These are phyloP conservation scores for Galaxias olidus DNA, from an alignment of 2,797 vertebrate genomes.

Conservation along the genomic window DNA sequence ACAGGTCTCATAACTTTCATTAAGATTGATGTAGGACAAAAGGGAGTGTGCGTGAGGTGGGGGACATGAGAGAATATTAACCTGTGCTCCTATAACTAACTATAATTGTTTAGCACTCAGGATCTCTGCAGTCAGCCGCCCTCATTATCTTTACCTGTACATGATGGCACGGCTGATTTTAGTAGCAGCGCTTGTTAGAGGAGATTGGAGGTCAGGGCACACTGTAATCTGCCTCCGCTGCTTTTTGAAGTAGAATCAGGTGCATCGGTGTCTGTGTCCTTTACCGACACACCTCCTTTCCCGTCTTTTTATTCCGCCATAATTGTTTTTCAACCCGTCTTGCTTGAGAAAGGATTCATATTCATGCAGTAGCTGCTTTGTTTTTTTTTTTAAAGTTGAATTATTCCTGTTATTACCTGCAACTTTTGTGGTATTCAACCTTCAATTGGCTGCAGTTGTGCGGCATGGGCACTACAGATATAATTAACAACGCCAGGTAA, in stretches of 20 bases:
- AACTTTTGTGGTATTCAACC: too few species aligned
- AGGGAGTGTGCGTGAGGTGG: conserved; percentile 75
- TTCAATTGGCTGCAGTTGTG: too few species aligned
- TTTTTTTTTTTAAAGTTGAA: too few species aligned
- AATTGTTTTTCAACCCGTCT: conserved; percentile 46
- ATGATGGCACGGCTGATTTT: conserved; percentile 90
- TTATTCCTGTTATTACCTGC: too few species aligned
- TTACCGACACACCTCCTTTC: conserved; percentile 65
- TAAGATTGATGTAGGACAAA: conserved; percentile 95
- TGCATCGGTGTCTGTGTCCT: conserved; percentile 54
- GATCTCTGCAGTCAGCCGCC: conserved; percentile 85
- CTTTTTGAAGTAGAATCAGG: conserved; percentile 66
- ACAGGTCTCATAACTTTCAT: conserved; percentile 99
- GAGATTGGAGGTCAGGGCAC: conserved; percentile 76
- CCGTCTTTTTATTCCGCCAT: conserved; percentile 54
- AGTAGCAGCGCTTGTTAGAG: conserved; percentile 76
- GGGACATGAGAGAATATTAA: conserved; percentile 98
- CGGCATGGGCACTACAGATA: too few species aligned
- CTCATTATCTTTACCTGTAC: conserved; percentile 95
- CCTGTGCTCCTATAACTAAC: conserved; percentile 94
- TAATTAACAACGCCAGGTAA: too few species aligned
- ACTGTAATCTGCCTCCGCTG: conserved; percentile 68
- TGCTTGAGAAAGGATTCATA: too few species aligned
- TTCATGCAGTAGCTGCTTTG: too few species aligned
- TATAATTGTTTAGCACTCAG: conserved; percentile 96